Base-by-base conservation (phyloP, 2,113 vertebrate species). In the Takifugu bimaculatus region DNA sequence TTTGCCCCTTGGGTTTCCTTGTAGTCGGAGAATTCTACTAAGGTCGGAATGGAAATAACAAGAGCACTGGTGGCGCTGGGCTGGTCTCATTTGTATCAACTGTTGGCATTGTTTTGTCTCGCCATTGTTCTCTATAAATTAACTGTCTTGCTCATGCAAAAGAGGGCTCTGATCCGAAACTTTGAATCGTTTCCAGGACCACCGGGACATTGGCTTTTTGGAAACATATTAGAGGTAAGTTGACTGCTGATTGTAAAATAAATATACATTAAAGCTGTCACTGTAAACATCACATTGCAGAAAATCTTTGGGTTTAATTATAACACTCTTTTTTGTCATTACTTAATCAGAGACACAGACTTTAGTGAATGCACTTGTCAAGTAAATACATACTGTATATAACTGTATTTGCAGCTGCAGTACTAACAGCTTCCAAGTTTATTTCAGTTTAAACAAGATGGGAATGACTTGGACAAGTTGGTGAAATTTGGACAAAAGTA, bases 391-490 rank as follows among this genome's bases (percentile, higher is more conserved):
- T 20, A 20, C 20, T 20, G 20, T 20, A 20, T 20, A 20, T 20
- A 20, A 20, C 20, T 20, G 20, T 20, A 20, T 20, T 20, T 20
- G 20, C 20, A 6, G 14, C 45, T 48, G 15, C 35, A 10, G 2
- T 6, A 39, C 11, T n/a, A n/a, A 15, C 4, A n/a, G 15, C 7
- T 73, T 70, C 28, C 27, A 59, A 32, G 11, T 39, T 50, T 53
- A 5, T 73, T 71, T 39, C 55, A 94, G 93, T 88, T 93, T 44
- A 74, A 48, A n/a, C 45, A 74, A 58, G 88, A 85, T 13, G 92
- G 88, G 15, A 84, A 57, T 20, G 87, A 90, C n/a, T 44, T 94
- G 44, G 62, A 88, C 7, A 89, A 55, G 35, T 0, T 87, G 0
- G 2, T 88, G 20, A 65, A 75, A 53, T 92, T 87, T 88, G 20